Evolutionary conservation across 2,888 invertebrate species (phyloP), one percentile per base, ranked within the genome.

Genomic region (Athalia rosae): DNA sequence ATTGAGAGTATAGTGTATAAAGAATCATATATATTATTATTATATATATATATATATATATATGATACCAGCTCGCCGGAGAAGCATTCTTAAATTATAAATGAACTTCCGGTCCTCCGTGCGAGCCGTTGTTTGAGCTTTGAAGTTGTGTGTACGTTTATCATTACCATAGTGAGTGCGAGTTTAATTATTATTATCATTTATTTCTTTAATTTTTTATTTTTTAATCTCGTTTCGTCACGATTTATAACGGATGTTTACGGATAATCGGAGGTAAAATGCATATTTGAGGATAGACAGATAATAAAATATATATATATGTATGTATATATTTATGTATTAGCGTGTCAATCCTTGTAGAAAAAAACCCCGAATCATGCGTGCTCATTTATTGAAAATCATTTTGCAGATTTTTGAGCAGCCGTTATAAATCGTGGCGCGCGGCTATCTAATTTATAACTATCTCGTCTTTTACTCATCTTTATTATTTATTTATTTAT

Each of bases 51-150:
- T 85, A 81, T 86, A 86, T 85, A 81, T 87, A 28, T 86, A 87
- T 77, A 87, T 86, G 85, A 85, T 86, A 87, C 86, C 87, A 87
- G 89, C 89, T 89, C 87, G 89, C 89, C 88, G 89, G 89, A 90
- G 89, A 89, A 90, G 89, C 89, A 85, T 87, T 84, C 85, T 76
- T 71, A 50, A 67, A 77, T 78, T 63, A 76, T 74, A 84, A 82
- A 59, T 80, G 66, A 28, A 81, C 83, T 80, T 80, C 87, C 85
- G 89, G 89, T 90, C 89, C 89, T 90, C 89, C 89, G 89, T 84
- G 87, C 89, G 89, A 90, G 89, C 89, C 87, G 88, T 86, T 85
- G 85, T 88, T 88, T 89, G 88, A 89, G 89, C 88, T 88, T 89
- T 86, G 86, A 74, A 89, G 86, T 88, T 84, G 86, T 88, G 87